Percentiles rank a stretch among this genome's conserved stretches.
Conservation (phyloP, 2,888 invertebrate species). For the Sarcophaga carnaria region DNA sequence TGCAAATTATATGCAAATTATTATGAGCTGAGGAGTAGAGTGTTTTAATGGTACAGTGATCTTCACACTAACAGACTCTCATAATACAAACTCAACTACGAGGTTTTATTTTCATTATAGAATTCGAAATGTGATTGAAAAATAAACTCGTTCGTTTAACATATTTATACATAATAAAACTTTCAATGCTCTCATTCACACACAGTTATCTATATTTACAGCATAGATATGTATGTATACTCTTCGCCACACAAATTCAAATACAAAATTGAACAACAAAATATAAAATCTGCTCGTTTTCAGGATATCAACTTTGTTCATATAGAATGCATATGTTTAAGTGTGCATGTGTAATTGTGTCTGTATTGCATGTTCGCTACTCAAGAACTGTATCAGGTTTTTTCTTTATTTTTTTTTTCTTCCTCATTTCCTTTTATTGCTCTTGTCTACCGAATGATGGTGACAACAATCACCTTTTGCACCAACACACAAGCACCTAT, state of each 20-base stretch:
- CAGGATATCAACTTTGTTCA: neutral
- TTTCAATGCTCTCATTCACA: neutral
- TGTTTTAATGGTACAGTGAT: no score
- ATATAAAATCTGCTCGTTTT: conserved; percentile 9
- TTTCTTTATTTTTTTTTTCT: neutral
- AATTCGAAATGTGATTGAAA: neutral
- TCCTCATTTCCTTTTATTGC: neutral
- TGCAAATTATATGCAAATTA: no score
- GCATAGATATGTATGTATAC: neutral
- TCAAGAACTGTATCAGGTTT: neutral
- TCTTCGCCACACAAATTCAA: neutral
- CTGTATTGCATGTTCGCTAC: neutral
- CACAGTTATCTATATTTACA: no score
- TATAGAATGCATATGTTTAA: neutral
- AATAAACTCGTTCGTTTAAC: neutral
- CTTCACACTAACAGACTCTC: no score
- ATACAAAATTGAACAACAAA: conserved; percentile 19
- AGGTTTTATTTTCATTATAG: no score
- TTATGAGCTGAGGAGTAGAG: no score
- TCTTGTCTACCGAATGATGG: conserved; percentile 19
- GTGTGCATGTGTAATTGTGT: neutral
- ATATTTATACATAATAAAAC: conserved; percentile 2
- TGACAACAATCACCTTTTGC: conserved; percentile 36
- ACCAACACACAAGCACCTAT: neutral
- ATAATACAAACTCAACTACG: no score